phyloP scores from a whole-genome alignment of 2,888 invertebrate genomes.

The Drosophila kuntzei region DNA sequence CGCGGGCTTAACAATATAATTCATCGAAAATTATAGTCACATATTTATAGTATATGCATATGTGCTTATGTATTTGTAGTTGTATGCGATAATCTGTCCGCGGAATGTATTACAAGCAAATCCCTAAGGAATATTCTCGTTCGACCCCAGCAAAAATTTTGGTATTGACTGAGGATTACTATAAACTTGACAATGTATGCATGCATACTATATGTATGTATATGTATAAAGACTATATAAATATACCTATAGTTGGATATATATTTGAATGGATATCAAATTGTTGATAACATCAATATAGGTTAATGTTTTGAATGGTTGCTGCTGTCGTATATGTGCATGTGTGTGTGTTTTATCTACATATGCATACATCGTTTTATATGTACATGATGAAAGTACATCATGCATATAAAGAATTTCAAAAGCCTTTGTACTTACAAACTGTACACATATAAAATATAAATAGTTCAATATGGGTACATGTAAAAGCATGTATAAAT shows the following conservation, averaged over 20 bases:
- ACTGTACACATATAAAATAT: constrained; percentile 22
- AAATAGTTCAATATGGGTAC: constrained; percentile 4
- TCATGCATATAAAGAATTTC: constrained; percentile 15
- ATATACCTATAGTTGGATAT: constrained; percentile 8
- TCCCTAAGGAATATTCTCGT: constrained; percentile 8
- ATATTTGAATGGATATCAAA: neutral
- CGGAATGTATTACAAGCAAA: constrained; percentile 19
- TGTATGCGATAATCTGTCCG: constrained; percentile 3
- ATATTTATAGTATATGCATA: constrained; percentile 6
- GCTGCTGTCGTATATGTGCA: neutral
- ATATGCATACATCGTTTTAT: neutral
- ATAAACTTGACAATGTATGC: neutral
- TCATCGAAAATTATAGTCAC: constrained; percentile 35
- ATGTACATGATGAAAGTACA: neutral
- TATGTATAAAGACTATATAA: constrained; percentile 10
- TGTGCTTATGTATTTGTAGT: neutral
- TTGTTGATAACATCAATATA: constrained; percentile 4
- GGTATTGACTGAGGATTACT: neutral
- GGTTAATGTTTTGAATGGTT: neutral
- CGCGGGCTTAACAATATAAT: constrained; percentile 21
- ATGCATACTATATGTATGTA: neutral
- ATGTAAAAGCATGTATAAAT: too few species aligned
- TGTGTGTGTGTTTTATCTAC: neutral
- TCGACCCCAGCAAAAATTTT: neutral
- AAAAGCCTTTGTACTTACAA: constrained; percentile 18